Base-by-base conservation (phyloP, 2,888 invertebrate genomes). In the Ypsolopha sequella region DNA sequence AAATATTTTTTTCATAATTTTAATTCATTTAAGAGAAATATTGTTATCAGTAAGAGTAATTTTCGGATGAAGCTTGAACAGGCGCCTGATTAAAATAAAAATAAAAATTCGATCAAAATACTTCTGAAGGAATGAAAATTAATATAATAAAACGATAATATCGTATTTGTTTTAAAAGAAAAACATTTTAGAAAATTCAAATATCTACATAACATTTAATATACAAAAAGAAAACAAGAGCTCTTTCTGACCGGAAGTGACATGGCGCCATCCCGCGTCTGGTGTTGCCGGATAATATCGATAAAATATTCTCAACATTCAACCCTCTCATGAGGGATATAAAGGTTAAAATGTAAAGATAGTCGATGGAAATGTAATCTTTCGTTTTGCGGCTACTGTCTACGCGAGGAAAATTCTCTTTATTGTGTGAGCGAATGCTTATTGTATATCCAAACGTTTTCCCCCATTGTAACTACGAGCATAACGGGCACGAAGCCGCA, bases 341-440 rank as follows among this genome's bases (percentile, higher is more conserved):
- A 76, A 63, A 66, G 67, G 54, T 64, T 63, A 70, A 65, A 71
- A 66, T 73, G 59, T 62, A 66, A 61, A 59, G 58, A 59, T 57
- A 60, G 56, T 52, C 56, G 54, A 57, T 53, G 60, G 56, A 55
- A 62, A 68, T 72, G 70, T 68, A 69, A 71, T 73, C 68, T 73
- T 75, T 71, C 66, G 65, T 63, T 65, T 62, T 64, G 56, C 60
- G 64, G 65, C 64, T 57, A 63, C 58, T 60, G 65, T 60, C 64
- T 68, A 68, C 67, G 65, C 66, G 63, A 73, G 68, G 73, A 75
- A 76, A 76, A 73, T 76, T 76, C 73, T 71, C 70, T 76, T 80
- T 79, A 81, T 81, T 79, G 76, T 80, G 73, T 80, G 77, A 78
- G 77, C 64, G 68, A 79, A 76, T 73, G 72, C 76, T 79, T 77